phyloP scores from a whole-genome alignment of 2,888 invertebrate genomes.

The Andricus curvator region DNA sequence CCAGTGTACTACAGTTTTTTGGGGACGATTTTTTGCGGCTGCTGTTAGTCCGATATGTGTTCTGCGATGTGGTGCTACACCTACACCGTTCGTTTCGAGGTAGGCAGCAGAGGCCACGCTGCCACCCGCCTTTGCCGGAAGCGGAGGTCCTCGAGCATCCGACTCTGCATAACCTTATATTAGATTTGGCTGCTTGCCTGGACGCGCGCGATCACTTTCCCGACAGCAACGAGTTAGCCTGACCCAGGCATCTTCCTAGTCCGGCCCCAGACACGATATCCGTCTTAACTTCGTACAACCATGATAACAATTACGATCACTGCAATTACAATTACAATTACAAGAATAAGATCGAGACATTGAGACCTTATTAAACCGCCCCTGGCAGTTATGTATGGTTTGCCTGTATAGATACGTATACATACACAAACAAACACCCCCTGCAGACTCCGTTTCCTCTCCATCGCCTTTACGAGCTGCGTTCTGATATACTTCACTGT shows the following conservation, averaged over 20 bases:
- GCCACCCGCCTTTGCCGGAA: conserved; percentile 92
- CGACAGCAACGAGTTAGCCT: conserved; percentile 83
- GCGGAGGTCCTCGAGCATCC: conserved; percentile 92
- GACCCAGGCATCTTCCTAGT: conserved; percentile 81
- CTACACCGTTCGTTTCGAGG: conserved; percentile 92
- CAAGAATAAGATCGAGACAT: conserved; percentile 76
- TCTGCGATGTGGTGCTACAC: conserved; percentile 94
- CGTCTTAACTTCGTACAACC: conserved; percentile 72
- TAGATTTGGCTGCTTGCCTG: conserved; percentile 90
- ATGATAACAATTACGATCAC: conserved; percentile 76
- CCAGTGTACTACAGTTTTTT: conserved; percentile 88
- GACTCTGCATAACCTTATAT: conserved; percentile 87
- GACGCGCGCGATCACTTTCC: conserved; percentile 89
- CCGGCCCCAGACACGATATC: conserved; percentile 72
- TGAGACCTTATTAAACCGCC: conserved; percentile 76
- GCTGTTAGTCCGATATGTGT: conserved; percentile 92
- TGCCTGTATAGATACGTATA: conserved; percentile 45
- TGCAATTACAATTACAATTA: conserved; percentile 73
- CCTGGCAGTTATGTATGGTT: conserved; percentile 61
- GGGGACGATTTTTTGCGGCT: conserved; percentile 96
- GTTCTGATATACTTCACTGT: background rate
- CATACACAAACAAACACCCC: conserved; percentile 9
- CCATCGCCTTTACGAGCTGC: conserved; percentile 18
- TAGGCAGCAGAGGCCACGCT: conserved; percentile 91
- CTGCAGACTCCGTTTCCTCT: conserved; percentile 22